phyloP scores from a whole-genome alignment of 2,113 vertebrate genomes.

The Pygoscelis adeliae region DNA sequence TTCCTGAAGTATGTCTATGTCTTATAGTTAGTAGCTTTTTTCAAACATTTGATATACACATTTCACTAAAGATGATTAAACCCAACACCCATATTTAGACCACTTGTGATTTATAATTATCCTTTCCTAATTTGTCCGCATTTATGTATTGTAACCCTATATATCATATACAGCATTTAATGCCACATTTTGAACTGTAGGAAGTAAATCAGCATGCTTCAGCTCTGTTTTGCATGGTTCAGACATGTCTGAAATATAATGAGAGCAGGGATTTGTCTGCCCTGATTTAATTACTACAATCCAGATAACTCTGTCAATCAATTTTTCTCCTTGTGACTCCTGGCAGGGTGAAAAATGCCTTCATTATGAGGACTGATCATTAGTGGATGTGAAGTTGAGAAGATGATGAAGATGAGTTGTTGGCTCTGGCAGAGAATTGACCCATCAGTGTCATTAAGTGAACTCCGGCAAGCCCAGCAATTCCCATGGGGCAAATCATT shows the following conservation, averaged over 20 bases:
- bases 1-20: not conserved
- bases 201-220: slow-evolving; percentile 53
- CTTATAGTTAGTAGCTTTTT: not conserved
- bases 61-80: not conserved
- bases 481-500: slow-evolving; percentile 51
- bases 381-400: slow-evolving; percentile 74
- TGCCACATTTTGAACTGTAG: slow-evolving; percentile 27
- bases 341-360: slow-evolving; percentile 75
- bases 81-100: not conserved
- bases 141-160: not conserved
- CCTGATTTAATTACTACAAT: slow-evolving; percentile 76
- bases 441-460: slow-evolving; percentile 69
- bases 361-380: slow-evolving; percentile 73
- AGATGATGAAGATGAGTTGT: slow-evolving; percentile 74
- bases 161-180: not conserved
- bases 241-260: slow-evolving; percentile 74
- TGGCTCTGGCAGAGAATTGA: slow-evolving; percentile 70
- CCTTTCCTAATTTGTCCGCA: slow-evolving; percentile 8
- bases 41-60: not conserved
- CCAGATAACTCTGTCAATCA: slow-evolving; percentile 77
- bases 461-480: slow-evolving; percentile 21
- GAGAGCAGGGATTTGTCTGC: slow-evolving; percentile 73
- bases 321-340: slow-evolving; percentile 73
- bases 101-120: not conserved
- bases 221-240: slow-evolving; percentile 61